Conservation (phyloP, 1,140 invertebrate species). For the Lucilia sericata region DNA sequence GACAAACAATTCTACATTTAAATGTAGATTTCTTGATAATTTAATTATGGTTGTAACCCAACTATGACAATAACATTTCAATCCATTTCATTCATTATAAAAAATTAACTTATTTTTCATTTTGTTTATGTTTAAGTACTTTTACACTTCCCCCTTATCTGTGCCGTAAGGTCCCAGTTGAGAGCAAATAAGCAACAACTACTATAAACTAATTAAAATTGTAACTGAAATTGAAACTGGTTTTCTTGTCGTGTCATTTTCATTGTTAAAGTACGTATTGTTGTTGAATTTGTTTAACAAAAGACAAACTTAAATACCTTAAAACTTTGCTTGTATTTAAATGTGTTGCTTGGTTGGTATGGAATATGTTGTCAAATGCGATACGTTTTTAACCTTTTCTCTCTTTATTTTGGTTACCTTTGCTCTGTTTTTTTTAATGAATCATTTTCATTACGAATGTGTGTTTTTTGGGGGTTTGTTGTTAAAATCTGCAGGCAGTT, state of each 20-base stretch:
- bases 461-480: not conserved
- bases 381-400: constrained; percentile 9
- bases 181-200: no score
- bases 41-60: no score
- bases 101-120: no score
- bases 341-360: not conserved
- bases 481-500: not conserved
- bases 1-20: no score
- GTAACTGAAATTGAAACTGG: not conserved
- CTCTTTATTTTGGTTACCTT: not conserved
- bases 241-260: not conserved
- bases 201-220: no score
- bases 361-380: not conserved
- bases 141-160: no score
- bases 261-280: no score
- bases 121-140: no score
- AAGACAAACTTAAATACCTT: not conserved
- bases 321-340: not conserved
- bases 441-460: not conserved
- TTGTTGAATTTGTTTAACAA: not conserved
- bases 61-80: no score
- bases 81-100: no score
- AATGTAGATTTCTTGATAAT: no score
- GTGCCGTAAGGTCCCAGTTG: no score
- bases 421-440: constrained; percentile 3